Conservation (phyloP, 1,140 invertebrate genomes). For the Lepidurus arcticus region DNA sequence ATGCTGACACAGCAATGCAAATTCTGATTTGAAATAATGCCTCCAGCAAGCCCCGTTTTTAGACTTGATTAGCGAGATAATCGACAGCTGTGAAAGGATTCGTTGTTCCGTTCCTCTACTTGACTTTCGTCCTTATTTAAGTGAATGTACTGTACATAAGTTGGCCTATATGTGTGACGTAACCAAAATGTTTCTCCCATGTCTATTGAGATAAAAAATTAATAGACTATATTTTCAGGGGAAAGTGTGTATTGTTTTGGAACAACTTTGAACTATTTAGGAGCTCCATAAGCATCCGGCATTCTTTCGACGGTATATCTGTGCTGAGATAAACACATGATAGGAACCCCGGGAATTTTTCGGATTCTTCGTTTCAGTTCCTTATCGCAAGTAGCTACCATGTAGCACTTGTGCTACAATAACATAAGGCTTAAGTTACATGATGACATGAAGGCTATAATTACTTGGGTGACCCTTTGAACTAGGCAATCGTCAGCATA, state of each 20-base stretch:
- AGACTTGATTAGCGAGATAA: background rate
- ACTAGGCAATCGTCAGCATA: slow-evolving; percentile 99
- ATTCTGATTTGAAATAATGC: background rate
- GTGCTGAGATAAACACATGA: slow-evolving; percentile 93
- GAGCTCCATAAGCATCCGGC: slow-evolving; percentile 95
- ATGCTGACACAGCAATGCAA: background rate
- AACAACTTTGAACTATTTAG: slow-evolving; percentile 46
- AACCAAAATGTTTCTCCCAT: background rate
- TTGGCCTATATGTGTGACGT: background rate
- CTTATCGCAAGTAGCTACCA: slow-evolving; percentile 98
- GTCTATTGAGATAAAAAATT: background rate
- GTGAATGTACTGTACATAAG: background rate
- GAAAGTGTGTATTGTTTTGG: background rate
- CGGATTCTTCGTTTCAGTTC: slow-evolving; percentile 92
- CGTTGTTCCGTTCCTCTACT: background rate
- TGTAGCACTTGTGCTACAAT: slow-evolving; percentile 94
- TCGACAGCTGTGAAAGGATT: background rate
- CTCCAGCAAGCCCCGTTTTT: background rate
- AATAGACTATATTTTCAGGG: background rate
- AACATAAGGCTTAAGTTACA: slow-evolving; percentile 1
- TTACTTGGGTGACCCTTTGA: slow-evolving; percentile 82
- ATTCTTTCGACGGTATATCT: slow-evolving; percentile 95
- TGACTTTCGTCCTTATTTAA: background rate
- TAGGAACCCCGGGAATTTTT: slow-evolving; percentile 98
- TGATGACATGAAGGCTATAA: slow-evolving; percentile 10